Percentiles rank a stretch among this genome's conserved stretches.
Conservation (phyloP, 2,797 vertebrate genomes). For the Falco concolor region DNA sequence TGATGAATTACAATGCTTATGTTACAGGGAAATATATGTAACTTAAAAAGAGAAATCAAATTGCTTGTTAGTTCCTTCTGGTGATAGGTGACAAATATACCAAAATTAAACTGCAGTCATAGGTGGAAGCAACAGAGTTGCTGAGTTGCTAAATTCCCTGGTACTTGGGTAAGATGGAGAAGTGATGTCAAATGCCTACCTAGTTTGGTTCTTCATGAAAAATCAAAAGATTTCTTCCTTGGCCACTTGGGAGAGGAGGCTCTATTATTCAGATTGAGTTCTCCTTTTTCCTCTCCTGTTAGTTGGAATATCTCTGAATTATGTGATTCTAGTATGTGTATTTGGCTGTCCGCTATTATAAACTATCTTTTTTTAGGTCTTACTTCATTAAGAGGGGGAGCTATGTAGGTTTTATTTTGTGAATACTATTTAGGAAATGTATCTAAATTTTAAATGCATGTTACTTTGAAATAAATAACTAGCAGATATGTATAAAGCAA, state of each 20-base stretch:
- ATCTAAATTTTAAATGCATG: neutral
- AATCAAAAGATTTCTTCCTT: neutral
- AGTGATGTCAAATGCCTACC: neutral
- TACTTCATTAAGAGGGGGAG: neutral
- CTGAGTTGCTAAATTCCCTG: neutral
- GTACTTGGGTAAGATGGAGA: neutral
- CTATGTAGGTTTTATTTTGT: neutral
- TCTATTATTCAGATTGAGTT: neutral
- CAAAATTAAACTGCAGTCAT: neutral
- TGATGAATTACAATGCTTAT: neutral
- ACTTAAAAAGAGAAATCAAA: neutral
- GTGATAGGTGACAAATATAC: neutral
- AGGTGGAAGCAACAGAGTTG: neutral
- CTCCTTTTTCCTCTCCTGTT: neutral
- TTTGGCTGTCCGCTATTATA: neutral
- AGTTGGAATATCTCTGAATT: neutral
- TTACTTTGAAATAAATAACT: neutral
- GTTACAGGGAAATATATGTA: neutral
- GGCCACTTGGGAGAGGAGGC: neutral
- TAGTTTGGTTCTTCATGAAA: neutral
- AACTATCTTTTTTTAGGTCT: neutral
- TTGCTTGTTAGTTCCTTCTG: neutral
- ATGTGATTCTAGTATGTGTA: neutral
- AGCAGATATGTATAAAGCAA: neutral
- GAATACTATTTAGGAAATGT: neutral